Percentiles rank a stretch among this genome's conserved stretches.
Conservation (phyloP, 2,113 vertebrate genomes). For the Piaya cayana region DNA sequence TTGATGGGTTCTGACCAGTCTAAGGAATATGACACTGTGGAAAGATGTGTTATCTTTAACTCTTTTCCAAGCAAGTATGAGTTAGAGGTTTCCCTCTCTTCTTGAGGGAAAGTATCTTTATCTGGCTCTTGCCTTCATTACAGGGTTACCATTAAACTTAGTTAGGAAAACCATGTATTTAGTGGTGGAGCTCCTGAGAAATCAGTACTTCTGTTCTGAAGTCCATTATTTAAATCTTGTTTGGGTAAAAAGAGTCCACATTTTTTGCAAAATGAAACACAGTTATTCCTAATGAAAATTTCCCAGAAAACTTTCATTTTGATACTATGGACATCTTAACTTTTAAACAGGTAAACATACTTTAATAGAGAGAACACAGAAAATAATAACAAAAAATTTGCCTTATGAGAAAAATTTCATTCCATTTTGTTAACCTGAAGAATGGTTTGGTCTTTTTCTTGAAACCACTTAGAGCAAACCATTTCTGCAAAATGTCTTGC, state of each 20-base stretch:
- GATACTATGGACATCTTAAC: not conserved
- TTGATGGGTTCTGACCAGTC: not conserved
- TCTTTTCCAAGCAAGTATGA: not conserved
- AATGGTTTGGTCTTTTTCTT: not conserved
- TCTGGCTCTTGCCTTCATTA: not conserved
- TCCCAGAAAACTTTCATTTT: not conserved
- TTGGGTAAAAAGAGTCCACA: not conserved
- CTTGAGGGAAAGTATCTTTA: not conserved
- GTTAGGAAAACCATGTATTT: not conserved
- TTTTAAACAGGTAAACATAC: not conserved
- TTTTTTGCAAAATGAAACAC: not conserved
- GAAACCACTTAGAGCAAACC: not conserved
- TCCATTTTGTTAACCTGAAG: not conserved
- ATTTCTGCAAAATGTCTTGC: not conserved
- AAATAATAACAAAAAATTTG: not conserved
- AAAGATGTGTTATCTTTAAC: not conserved
- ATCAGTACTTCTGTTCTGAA: not conserved
- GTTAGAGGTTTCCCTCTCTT: not conserved
- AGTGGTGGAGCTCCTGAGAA: not conserved
- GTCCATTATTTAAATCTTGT: not conserved
- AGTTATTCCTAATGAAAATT: not conserved
- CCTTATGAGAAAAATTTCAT: not conserved
- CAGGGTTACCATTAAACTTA: not conserved
- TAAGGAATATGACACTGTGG: not conserved
- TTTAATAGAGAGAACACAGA: not conserved